Conservation (phyloP, 2,113 vertebrate species). For the Perccottus glenii region DNA sequence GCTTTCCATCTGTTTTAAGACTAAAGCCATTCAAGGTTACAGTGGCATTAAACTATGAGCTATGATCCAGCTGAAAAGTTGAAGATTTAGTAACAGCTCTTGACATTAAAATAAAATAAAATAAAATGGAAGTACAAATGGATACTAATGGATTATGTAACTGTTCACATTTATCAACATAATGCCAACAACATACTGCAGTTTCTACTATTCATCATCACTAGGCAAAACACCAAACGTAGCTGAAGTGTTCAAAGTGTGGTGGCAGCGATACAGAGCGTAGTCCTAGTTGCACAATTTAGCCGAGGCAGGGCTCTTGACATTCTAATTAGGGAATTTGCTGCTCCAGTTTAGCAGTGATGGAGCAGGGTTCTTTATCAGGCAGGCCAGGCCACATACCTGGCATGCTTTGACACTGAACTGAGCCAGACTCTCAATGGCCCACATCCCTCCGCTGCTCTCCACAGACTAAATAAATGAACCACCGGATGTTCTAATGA, state of each 20-base stretch:
- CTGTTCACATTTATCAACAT: slow-evolving; percentile 21
- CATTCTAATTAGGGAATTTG: slow-evolving; percentile 73
- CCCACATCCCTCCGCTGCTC: slow-evolving; percentile 55
- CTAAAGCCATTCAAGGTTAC: neutral
- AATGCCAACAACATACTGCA: neutral
- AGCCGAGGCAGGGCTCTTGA: slow-evolving; percentile 54
- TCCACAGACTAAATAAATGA: slow-evolving; percentile 53
- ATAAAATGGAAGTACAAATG: slow-evolving; percentile 2
- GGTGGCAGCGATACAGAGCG: slow-evolving; percentile 43
- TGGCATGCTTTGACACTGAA: slow-evolving; percentile 63
- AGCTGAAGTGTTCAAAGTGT: slow-evolving; percentile 33
- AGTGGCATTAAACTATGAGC: neutral
- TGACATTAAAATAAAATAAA: neutral
- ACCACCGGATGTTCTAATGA: slow-evolving; percentile 39
- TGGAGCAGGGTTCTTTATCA: slow-evolving; percentile 69
- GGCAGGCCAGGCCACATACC: slow-evolving; percentile 69
- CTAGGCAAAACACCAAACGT: slow-evolving; percentile 13
- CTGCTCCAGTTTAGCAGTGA: slow-evolving; percentile 70
- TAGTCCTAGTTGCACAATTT: slow-evolving; percentile 42
- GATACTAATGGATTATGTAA: slow-evolving; percentile 18
- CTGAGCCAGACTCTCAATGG: slow-evolving; percentile 54
- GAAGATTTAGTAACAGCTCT: slow-evolving; percentile 1
- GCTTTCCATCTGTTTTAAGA: neutral
- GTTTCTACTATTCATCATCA: slow-evolving; percentile 28
- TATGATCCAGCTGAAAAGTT: neutral